Evolutionary conservation across 2,113 vertebrate species (phyloP), one percentile per base, ranked within the genome.

Genomic region (Cisticola juncidis): DNA sequence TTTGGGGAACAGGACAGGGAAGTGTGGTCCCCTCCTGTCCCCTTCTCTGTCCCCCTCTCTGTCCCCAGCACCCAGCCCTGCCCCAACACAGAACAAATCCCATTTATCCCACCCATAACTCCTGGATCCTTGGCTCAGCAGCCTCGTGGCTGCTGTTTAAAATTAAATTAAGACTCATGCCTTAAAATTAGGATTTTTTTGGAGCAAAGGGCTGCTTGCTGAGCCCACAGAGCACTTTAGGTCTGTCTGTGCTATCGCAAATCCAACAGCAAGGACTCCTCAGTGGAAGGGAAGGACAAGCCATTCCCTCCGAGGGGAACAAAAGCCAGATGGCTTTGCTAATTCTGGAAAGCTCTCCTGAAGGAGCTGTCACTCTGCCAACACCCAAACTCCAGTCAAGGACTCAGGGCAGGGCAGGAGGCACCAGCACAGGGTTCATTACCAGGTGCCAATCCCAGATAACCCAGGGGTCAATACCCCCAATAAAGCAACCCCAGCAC

Each of bases 291-390:
- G 82, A 87, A 88, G 86, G 93, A 93, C 74, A 35, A 82, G 74
- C 1, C 12, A 31, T 35, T 58, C 40, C 72, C 61, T 65, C 17
- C 4, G n/a, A 90, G 36, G 29, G 65, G 54, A 83, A 81, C 80
- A 94, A 92, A 94, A 93, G 91, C 96, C 94, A 97, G 94, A 92
- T 89, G 94, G 95, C 71, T 93, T 69, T 91, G 79, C 87, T 95
- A 95, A 94, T 90, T 94, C 50, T 88, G 92, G 87, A 88, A 51
- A 56, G 29, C 92, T 71, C 79, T 87, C 60, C 90, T 42, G 66
- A 68, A 94, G 93, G 4, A 78, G 62, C 81, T 85, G 79, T 77
- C 2, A 0, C 81, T 38, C 57, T 92, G 93, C 94, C 95, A 96
- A 70, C 29, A 86, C 71, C 81, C 90, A 73, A 94, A 93, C 2